Percentiles rank a stretch among this genome's conserved stretches.
phyloP scores from a whole-genome alignment of 2,113 vertebrate species.

The Silurus meridionalis region DNA sequence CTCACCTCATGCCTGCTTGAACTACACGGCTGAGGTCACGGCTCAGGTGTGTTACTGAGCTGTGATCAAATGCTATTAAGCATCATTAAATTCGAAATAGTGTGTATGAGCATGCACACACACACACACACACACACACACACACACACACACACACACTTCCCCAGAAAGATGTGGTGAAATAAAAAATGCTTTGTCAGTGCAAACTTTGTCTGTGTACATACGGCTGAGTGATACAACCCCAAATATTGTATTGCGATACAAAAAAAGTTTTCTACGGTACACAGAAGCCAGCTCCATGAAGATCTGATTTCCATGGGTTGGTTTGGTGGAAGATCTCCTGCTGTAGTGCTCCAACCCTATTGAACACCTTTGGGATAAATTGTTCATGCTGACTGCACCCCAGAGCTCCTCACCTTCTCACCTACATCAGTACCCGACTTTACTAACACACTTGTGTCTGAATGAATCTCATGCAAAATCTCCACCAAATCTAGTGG shows the following conservation, averaged over 20 bases:
- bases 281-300: no score
- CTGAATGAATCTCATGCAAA: no score
- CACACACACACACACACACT: not conserved
- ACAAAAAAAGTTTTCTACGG: no score
- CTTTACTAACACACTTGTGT: no score
- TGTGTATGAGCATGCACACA: not conserved
- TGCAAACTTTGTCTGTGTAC: not conserved
- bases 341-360: no score
- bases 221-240: not conserved
- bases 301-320: no score
- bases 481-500: no score
- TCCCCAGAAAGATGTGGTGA: not conserved
- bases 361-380: no score
- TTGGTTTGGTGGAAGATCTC: no score
- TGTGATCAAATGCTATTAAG: not conserved
- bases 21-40: not conserved
- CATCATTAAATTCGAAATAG: not conserved
- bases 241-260: not conserved
- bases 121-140: not conserved
- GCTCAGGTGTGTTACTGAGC: not conserved
- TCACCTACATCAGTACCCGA: no score
- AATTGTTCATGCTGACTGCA: no score
- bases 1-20: not conserved
- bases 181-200: not conserved
- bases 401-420: no score